phyloP scores from a whole-genome alignment of 2,797 vertebrate species.

The Erpetoichthys calabaricus region DNA sequence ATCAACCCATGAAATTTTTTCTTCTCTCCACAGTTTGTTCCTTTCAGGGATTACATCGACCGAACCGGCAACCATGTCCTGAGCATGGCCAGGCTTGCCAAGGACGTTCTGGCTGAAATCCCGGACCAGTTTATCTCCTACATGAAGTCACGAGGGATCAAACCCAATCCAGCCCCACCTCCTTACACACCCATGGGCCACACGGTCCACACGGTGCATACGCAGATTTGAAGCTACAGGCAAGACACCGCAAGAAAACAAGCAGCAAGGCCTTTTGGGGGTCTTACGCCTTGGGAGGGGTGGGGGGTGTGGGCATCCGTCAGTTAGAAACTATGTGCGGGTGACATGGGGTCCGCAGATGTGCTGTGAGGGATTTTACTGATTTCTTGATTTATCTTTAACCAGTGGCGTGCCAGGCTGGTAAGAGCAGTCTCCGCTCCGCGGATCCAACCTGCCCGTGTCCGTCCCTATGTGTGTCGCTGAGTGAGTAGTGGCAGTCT shows the following conservation, averaged over 20 bases:
- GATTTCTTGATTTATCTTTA: constrained; percentile 50
- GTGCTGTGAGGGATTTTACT: constrained; percentile 15
- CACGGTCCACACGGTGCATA: constrained; percentile 64
- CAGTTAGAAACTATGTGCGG: not conserved
- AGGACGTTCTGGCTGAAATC: constrained; percentile 90
- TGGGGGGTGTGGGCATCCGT: not conserved
- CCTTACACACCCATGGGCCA: constrained; percentile 48
- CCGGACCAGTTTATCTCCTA: constrained; percentile 94
- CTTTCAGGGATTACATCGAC: constrained; percentile 85
- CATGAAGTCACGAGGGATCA: constrained; percentile 88
- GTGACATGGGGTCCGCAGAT: not conserved
- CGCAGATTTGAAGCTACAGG: constrained; percentile 55
- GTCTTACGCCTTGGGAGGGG: constrained; percentile 12
- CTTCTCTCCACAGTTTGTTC: constrained; percentile 64
- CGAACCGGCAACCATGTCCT: constrained; percentile 77
- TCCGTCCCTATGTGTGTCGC: constrained; percentile 38
- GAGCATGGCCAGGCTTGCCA: constrained; percentile 87
- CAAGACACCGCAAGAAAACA: too few species aligned
- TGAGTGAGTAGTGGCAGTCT: constrained; percentile 35
- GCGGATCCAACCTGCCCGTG: constrained; percentile 37
- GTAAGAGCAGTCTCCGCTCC: constrained; percentile 31
- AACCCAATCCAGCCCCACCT: constrained; percentile 59
- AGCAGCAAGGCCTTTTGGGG: constrained; percentile 1
- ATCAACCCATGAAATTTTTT: not conserved
- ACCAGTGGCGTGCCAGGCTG: constrained; percentile 50